Percentiles rank a stretch among this genome's conserved stretches.
Evolutionary conservation across 1,140 invertebrate species (phyloP).

Genomic region (Drosophila truncata): DNA sequence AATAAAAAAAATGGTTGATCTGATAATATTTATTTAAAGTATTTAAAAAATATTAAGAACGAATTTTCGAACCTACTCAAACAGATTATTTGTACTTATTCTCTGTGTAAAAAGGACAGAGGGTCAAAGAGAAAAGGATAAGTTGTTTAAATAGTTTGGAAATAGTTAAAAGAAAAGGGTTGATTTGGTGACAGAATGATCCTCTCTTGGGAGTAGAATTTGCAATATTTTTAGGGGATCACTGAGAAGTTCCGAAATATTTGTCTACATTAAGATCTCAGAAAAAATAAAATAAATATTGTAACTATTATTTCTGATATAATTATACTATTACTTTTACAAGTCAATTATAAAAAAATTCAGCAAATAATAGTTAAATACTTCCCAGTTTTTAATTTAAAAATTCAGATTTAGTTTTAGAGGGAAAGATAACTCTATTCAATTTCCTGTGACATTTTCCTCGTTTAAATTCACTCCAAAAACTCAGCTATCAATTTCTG

Average conservation of each 20-base stretch:
- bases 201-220: conserved; percentile 2
- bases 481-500: background rate
- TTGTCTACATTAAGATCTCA: too few species aligned
- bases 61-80: background rate
- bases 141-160: background rate
- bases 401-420: background rate
- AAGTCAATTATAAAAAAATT: background rate
- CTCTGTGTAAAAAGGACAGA: background rate
- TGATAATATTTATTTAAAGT: background rate
- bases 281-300: too few species aligned
- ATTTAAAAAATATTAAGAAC: background rate
- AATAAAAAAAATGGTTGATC: background rate
- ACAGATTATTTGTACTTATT: background rate
- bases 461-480: background rate
- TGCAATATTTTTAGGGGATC: background rate
- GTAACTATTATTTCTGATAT: too few species aligned
- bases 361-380: background rate
- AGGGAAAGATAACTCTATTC: background rate
- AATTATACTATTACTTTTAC: too few species aligned
- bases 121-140: background rate
- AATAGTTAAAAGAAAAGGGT: background rate
- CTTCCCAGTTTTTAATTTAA: too few species aligned
- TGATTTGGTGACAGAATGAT: conserved; percentile 3
- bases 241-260: background rate
- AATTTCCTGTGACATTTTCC: too few species aligned